Evolutionary conservation across 92 coral and sea anemone species (phyloP).

Genomic region (Actinostola sp.): DNA sequence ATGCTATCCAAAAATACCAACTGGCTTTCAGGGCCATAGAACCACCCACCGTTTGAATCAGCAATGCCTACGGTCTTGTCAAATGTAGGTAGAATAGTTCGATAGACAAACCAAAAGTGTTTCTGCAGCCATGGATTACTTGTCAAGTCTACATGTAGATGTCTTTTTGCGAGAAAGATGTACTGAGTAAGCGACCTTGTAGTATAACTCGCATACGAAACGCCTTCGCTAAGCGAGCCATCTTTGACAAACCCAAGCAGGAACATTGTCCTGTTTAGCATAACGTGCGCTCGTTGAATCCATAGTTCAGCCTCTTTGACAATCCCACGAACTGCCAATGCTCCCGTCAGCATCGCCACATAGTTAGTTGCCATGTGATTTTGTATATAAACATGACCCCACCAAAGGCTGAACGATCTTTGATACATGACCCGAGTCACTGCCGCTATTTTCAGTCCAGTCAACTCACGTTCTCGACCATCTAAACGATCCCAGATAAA

Average conservation of each 20-base stretch:
- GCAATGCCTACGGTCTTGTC: constrained; percentile 83
- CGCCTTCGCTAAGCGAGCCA: constrained; percentile 92
- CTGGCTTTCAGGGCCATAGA: constrained; percentile 92
- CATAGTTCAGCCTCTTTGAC: constrained; percentile 53
- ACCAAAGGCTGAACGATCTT: constrained; percentile 52
- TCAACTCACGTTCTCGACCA: constrained; percentile 36
- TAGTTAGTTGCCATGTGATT: constrained; percentile 95
- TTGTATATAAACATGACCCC: constrained; percentile 86
- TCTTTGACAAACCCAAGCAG: constrained; percentile 75
- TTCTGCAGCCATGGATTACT: constrained; percentile 70
- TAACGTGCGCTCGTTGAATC: constrained; percentile 60
- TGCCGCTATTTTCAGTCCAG: constrained; percentile 36
- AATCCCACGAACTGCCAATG: constrained; percentile 52
- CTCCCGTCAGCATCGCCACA: constrained; percentile 75
- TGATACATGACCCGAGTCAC: constrained; percentile 57
- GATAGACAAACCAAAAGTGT: constrained; percentile 87
- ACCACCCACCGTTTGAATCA: constrained; percentile 84
- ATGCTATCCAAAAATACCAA: constrained; percentile 80
- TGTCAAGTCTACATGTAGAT: constrained; percentile 56
- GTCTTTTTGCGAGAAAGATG: constrained; percentile 76
- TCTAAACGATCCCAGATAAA: constrained; percentile 62
- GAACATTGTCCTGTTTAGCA: constrained; percentile 74
- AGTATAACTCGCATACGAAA: constrained; percentile 87
- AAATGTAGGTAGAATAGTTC: constrained; percentile 83
- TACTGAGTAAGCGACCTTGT: constrained; percentile 87